These are phyloP conservation scores for Crotalus horridus DNA, from an alignment of 2,113 vertebrate species.

Conservation along the genomic window DNA sequence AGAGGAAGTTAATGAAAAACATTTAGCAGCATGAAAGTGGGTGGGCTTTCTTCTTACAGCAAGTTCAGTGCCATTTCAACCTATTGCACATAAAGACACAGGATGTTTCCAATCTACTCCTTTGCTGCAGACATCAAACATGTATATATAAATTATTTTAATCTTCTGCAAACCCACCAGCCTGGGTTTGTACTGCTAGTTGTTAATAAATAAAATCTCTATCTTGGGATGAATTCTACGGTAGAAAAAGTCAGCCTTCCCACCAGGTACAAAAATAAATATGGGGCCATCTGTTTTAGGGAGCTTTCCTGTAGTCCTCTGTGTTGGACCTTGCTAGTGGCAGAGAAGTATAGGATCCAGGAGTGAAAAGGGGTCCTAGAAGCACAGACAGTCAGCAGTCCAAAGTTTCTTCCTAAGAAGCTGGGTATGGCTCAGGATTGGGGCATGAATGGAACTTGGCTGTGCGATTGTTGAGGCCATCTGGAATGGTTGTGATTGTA, in stretches of 20 bases:
- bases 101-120: conserved; percentile 8
- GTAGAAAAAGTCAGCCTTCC: conserved; percentile 9
- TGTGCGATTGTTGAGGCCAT: neutral
- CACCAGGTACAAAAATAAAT: conserved; percentile 34
- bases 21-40: conserved; percentile 14
- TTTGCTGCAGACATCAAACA: neutral
- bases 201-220: conserved; percentile 37
- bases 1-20: conserved; percentile 29
- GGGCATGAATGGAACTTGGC: neutral
- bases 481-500: neutral
- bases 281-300: conserved; percentile 6
- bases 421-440: neutral
- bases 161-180: neutral
- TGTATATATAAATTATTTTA: conserved; percentile 20
- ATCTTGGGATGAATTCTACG: conserved; percentile 18
- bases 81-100: conserved; percentile 24
- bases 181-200: conserved; percentile 1
- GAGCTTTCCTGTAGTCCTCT: conserved; percentile 9
- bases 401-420: neutral
- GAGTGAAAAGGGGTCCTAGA: conserved; percentile 1
- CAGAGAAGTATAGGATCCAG: neutral
- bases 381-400: neutral
- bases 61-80: neutral
- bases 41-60: neutral
- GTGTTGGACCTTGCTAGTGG: conserved; percentile 5